Base-by-base conservation (phyloP, 1,140 invertebrate genomes). In the Drosophila cardini region DNA sequence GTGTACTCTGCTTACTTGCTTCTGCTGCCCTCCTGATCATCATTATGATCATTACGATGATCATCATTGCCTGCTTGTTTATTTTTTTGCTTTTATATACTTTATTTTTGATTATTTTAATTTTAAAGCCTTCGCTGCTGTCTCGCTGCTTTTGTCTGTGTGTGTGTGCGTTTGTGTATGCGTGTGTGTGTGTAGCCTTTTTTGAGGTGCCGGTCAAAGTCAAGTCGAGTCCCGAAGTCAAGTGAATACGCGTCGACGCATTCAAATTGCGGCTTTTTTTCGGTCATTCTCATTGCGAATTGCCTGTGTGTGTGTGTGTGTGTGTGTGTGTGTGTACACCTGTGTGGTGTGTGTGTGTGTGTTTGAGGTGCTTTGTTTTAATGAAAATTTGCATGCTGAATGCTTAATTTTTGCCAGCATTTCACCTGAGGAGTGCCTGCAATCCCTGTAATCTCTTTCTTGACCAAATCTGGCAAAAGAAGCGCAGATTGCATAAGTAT, bases 81-180 rank as follows among this genome's bases (percentile, higher is more conserved):
- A 74, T 80, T 80, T 38, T 48, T 65, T 16, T 43, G 9, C 32
- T 43, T 48, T 36, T 48, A 18, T 60, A 60, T 68, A 52, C 53
- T 85, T 78, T 81, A 78, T 86, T 86, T 86, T 87, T 86, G 79
- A 86, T 86, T 83, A 86, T 87, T 87, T 83, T 89, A 69, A 83
- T 87, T 89, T 86, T 79, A 86, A 87, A 87, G 75, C 78, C 70
- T 70, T 26, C 75, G 70, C 70, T 77, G 34, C 74, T 78, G 76
- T 70, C 57, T 63, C 65, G 64, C 78, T 78, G 75, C 62, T 76
- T 70, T 76, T 38, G 50, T 32, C 45, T 60, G 46, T 63, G 72
- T 45, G 36, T 71, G n/a, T n/a, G n/a, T n/a, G n/a, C n/a, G n/a
- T n/a, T n/a, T n/a, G n/a, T n/a, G n/a, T n/a, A n/a, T n/a, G n/a